phyloP scores from a whole-genome alignment of 2,113 vertebrate genomes.

The Perca schrenkii region DNA sequence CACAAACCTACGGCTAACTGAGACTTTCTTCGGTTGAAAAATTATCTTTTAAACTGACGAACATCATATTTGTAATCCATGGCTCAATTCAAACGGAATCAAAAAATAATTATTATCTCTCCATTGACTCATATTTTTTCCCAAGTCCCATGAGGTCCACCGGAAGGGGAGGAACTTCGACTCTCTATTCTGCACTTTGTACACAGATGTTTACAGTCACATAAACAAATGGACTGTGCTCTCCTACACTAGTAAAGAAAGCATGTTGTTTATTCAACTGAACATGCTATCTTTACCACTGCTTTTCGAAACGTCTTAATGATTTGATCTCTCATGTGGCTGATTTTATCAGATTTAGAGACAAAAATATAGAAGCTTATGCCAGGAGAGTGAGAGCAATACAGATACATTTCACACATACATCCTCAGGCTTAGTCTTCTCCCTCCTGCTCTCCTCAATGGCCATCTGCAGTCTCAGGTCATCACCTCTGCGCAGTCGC shows the following conservation, averaged over 20 bases:
- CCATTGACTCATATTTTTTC: no score
- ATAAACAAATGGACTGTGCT: not conserved
- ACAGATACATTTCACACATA: constrained; percentile 53
- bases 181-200: not conserved
- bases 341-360: not conserved
- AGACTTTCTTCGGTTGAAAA: no score
- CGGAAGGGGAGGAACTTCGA: no score
- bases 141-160: no score
- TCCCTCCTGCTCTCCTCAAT: constrained; percentile 93
- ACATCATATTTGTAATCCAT: no score
- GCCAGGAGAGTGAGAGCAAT: not conserved
- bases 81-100: no score
- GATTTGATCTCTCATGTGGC: not conserved
- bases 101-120: no score
- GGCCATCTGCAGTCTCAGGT: constrained; percentile 94
- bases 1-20: no score
- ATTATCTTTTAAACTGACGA: no score
- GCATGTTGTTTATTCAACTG: not conserved
- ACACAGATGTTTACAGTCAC: not conserved
- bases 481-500: constrained; percentile 91
- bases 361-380: not conserved
- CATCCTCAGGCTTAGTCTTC: constrained; percentile 89
- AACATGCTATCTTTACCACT: not conserved
- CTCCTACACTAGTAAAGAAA: not conserved
- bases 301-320: not conserved